Percentiles rank a stretch among this genome's conserved stretches.
Conservation (phyloP, 92 coral and sea anemone species). For the Porites evermanni region DNA sequence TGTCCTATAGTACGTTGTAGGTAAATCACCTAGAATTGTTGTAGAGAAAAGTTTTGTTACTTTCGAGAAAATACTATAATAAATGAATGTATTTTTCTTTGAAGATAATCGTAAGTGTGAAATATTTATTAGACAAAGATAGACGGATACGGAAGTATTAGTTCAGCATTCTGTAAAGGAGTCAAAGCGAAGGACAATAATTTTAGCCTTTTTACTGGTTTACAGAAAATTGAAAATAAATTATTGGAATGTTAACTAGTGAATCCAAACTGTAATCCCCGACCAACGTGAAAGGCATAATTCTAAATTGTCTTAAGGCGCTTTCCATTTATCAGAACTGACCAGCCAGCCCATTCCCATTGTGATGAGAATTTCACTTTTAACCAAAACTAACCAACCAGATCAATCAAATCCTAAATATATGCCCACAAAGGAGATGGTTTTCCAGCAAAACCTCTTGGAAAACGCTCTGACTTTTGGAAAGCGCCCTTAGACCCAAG, state of each 20-base stretch:
- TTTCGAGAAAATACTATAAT: neutral
- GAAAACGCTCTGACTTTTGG: too few relatives aligned
- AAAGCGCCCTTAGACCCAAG: too few relatives aligned
- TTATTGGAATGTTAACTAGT: neutral
- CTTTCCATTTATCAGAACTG: too few relatives aligned
- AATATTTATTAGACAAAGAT: slow-evolving; percentile 10
- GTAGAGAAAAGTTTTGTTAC: neutral
- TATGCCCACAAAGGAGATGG: too few relatives aligned
- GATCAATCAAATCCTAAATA: too few relatives aligned
- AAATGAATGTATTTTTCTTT: slow-evolving; percentile 19
- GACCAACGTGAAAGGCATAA: neutral
- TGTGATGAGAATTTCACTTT: too few relatives aligned
- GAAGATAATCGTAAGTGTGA: neutral
- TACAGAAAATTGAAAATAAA: slow-evolving; percentile 4
- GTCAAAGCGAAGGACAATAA: neutral
- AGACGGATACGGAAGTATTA: neutral
- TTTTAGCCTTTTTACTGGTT: slow-evolving; percentile 22
- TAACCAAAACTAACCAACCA: too few relatives aligned
- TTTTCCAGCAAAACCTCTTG: too few relatives aligned
- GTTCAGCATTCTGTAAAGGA: neutral
- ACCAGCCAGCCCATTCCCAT: too few relatives aligned
- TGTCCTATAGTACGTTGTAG: too few relatives aligned
- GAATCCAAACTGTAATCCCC: neutral
- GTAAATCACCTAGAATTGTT: neutral
- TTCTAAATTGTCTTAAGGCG: too few relatives aligned